A percentile compares a stretch with the other conserved stretches of the same genome.
phyloP scores from a whole-genome alignment of 2,888 invertebrate species.

The Oegoconia quadripuncta region DNA sequence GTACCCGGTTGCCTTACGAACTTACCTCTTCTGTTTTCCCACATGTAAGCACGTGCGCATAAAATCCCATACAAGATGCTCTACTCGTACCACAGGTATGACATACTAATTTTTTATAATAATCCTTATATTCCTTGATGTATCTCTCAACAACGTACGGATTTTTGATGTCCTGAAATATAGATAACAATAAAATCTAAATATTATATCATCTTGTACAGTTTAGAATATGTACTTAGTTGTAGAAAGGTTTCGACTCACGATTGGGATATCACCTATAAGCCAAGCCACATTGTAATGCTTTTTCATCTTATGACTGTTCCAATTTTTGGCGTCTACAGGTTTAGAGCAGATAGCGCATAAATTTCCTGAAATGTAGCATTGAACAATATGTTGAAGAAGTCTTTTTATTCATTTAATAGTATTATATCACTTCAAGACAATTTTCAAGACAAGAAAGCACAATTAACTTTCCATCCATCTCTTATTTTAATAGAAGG shows the following conservation, averaged over 20 bases:
- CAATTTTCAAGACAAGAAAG: no score
- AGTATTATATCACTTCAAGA: no score
- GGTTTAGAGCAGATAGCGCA: conserved; percentile 46
- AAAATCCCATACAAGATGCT: conserved; percentile 77
- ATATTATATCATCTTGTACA: no score
- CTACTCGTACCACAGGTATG: conserved; percentile 72
- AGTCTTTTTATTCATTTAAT: no score
- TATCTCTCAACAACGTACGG: conserved; percentile 59
- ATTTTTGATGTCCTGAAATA: conserved; percentile 77
- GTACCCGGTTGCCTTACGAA: no score
- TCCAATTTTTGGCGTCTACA: conserved; percentile 35
- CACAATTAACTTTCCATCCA: no score
- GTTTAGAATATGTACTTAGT: no score
- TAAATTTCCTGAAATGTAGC: background rate
- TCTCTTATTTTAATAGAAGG: no score
- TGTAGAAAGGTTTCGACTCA: conserved; percentile 28
- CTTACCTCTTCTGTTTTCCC: conserved; percentile 77
- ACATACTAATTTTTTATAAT: conserved; percentile 67
- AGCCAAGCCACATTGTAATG: conserved; percentile 61
- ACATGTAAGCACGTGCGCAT: conserved; percentile 80
- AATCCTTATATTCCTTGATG: conserved; percentile 60
- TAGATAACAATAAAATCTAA: conserved; percentile 19
- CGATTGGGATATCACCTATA: conserved; percentile 46
- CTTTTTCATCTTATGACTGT: conserved; percentile 39
- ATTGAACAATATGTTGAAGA: no score